Evolutionary conservation across 2,113 vertebrate species (phyloP), one percentile per base, ranked within the genome.

Genomic region (Cinclus cinclus): DNA sequence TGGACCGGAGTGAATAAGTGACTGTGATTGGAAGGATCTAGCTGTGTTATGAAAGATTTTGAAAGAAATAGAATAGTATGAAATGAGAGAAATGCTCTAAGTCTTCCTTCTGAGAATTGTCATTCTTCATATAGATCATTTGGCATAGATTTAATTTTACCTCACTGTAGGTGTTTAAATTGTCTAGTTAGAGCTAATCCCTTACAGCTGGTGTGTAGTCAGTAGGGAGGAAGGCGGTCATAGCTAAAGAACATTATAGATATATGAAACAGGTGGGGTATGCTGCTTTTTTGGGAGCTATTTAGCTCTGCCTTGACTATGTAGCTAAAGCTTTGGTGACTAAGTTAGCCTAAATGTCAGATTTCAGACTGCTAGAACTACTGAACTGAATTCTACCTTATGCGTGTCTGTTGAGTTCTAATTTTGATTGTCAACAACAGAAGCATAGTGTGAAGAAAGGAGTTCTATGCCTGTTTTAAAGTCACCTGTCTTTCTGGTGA

Each of bases 1-100:
- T 78, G 80, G 90, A 86, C 88, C 44, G 87, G 73, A 94, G 80
- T 37, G 67, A 85, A 44, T 55, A 89, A 89, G 39, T 83, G 65
- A 7, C 24, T 55, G 55, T 73, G 50, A 50, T 27, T 74, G 59
- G 69, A 92, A 87, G 25, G 31, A n/a, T 90, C 63, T 92, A 16
- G 77, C 75, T 83, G 81, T 62, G 75, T 71, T 87, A 27, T 31
- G 44, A 82, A 93, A 82, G n/a, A 74, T 80, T 73, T 47, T 64
- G 41, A 60, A 88, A 80, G 46, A 33, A 92, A 50, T 13, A 46
- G 33, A 68, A 4, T 12, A 19, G 39, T 53, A 10, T 25, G 33
- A 68, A 94, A 73, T 53, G 49, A 41, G 33, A 47, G 28, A 84
- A 78, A 64, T 31, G 35, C 13, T 64, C 59, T 44, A 1, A 49